Evolutionary conservation across 2,888 invertebrate species (phyloP).

Genomic region (Heliconius cydno): DNA sequence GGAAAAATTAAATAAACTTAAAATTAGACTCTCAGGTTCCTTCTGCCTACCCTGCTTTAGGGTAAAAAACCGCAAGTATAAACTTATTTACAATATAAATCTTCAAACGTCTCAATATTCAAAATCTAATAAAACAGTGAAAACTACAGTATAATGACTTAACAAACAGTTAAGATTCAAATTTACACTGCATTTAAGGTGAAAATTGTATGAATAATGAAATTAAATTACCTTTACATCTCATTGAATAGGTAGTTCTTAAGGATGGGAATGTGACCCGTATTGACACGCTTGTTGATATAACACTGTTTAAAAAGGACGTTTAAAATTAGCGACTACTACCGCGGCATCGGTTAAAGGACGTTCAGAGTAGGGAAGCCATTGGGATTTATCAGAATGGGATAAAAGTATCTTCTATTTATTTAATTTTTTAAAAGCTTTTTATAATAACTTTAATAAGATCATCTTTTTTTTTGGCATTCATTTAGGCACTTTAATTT

Average conservation of each 20-base stretch:
- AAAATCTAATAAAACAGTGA: constrained; percentile 61
- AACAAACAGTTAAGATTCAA: constrained; percentile 64
- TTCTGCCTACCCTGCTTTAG: too few species aligned
- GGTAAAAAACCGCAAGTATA: neutral
- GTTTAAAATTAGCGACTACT: constrained; percentile 76
- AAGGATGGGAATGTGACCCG: constrained; percentile 51
- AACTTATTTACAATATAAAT: constrained; percentile 52
- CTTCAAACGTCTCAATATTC: constrained; percentile 50
- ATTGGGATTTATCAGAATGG: neutral
- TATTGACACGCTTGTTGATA: constrained; percentile 62
- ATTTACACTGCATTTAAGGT: constrained; percentile 52
- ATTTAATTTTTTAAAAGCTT: neutral
- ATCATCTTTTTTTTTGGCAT: too few species aligned
- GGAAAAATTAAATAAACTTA: too few species aligned
- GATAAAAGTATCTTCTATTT: neutral
- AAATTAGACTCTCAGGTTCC: neutral
- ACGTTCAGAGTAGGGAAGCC: constrained; percentile 45
- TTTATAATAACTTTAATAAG: too few species aligned
- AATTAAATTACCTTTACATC: constrained; percentile 27
- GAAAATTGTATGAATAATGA: constrained; percentile 49
- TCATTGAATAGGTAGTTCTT: constrained; percentile 20
- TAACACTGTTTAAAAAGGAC: constrained; percentile 72
- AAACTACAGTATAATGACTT: constrained; percentile 64
- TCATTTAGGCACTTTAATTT: too few species aligned
- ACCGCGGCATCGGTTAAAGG: constrained; percentile 73